Base-by-base conservation (phyloP, 2,113 vertebrate genomes). In the Athene cunicularia region DNA sequence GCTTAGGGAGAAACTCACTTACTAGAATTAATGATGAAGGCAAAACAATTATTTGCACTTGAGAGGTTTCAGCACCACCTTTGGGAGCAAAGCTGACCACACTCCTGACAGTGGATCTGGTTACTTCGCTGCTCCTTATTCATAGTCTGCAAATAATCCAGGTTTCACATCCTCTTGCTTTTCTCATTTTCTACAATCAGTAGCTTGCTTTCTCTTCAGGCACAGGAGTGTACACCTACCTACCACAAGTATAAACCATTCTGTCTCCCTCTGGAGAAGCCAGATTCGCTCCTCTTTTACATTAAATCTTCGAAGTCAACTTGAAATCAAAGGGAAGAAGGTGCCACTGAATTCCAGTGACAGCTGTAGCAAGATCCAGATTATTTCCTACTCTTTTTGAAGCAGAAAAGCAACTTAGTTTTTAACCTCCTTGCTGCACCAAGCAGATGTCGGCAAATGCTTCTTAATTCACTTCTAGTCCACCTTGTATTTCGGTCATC, bases 281-380 rank as follows among this genome's bases (percentile, higher is more conserved):
- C 55, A 71, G 26, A 45, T 60, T 68, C 82, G 49, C 49, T 91
- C 68, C 63, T 60, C 74, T 88, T 77, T 74, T 17, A 88, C 73
- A 72, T 45, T 3, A 94, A 96, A 88, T 76, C 1, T 93, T 79
- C 77, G 68, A 93, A 94, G 73, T 53, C 50, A 90, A 71, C 28
- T 41, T 74, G 80, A 88, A 94, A 80, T 70, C 77, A 88, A 96
- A 96, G 50, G 33, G 30, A 88, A 93, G 43, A 71, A 58, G 70
- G 53, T 67, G 49, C 41, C 39, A 58, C 4, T 91, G 68, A 86
- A 80, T 67, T 77, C 23, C 64, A 80, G 49, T 35, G 62, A 59
- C 45, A 74, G 30, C 39, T 66, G 12, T 79, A 88, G 66, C n/a
- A 63, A 84, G 60, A 80, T 52, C 50, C 60, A 71, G 52, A 49